These are phyloP conservation scores for Diplodus sargus DNA, from an alignment of 2,797 vertebrate genomes.

Conservation along the genomic window DNA sequence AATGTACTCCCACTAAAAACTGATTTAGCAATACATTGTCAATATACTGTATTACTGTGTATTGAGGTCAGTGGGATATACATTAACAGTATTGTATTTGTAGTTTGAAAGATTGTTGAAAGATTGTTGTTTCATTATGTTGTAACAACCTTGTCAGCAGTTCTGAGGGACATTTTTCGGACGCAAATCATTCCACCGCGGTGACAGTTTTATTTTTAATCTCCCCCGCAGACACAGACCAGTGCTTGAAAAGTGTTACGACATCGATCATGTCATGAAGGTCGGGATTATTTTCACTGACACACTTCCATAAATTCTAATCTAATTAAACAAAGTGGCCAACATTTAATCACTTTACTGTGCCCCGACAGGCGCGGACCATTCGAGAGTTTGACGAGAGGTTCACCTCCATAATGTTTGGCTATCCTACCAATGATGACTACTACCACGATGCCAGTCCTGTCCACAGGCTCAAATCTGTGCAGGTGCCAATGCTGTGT, in stretches of 20 bases:
- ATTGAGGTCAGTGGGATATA: not conserved
- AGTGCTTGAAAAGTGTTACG: constrained; percentile 93
- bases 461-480: constrained; percentile 91
- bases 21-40: too few species aligned
- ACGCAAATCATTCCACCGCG: constrained; percentile 27
- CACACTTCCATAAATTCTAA: not conserved
- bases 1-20: too few species aligned
- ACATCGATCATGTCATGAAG: constrained; percentile 99
- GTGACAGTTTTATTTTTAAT: constrained; percentile 46
- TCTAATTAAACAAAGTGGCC: constrained; percentile 21
- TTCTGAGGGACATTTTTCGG: constrained; percentile 27
- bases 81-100: not conserved
- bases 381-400: constrained; percentile 96
- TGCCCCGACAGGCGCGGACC: constrained; percentile 90
- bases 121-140: constrained; percentile 16
- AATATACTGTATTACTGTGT: not conserved
- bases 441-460: constrained; percentile 97
- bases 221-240: constrained; percentile 89
- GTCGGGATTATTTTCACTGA: constrained; percentile 75
- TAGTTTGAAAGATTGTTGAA: not conserved
- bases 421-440: constrained; percentile 94
- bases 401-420: constrained; percentile 98
- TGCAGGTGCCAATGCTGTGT: constrained; percentile 97
- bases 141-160: constrained; percentile 36
- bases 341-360: not conserved